A percentile compares a stretch with the other conserved stretches of the same genome.
Conservation (phyloP, 2,797 vertebrate species). For the Oophaga sylvatica region DNA sequence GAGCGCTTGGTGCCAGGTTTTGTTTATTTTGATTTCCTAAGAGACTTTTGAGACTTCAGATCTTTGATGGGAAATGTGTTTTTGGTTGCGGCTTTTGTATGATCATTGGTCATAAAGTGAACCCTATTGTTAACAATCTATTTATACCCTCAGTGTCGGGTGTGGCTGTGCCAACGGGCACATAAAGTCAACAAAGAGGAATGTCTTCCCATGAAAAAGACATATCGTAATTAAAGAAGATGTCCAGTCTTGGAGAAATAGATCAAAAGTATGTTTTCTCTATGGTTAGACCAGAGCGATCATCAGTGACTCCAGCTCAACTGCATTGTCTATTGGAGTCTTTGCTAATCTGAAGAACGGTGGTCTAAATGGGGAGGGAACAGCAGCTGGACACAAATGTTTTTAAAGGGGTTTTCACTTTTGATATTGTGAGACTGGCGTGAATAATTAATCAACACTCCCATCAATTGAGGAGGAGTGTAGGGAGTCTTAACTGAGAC, state of each 20-base stretch:
- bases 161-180: background rate
- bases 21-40: background rate
- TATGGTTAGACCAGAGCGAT: background rate
- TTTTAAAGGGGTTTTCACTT: no score
- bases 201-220: background rate
- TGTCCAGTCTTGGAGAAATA: background rate
- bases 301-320: background rate
- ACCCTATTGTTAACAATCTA: constrained; percentile 4
- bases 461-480: no score
- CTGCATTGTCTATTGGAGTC: background rate
- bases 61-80: background rate
- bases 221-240: background rate
- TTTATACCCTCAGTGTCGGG: background rate
- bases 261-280: no score
- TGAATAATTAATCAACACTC: no score
- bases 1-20: background rate
- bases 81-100: background rate
- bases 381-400: no score
- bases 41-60: background rate
- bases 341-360: background rate
- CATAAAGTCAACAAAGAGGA: background rate
- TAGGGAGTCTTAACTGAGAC: no score
- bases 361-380: background rate
- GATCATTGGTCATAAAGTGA: background rate
- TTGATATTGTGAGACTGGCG: no score